A percentile compares a stretch with the other conserved stretches of the same genome.
These are phyloP conservation scores for Sarotherodon lohbergeri DNA, from an alignment of 2,113 vertebrate species.

Conservation along the genomic window DNA sequence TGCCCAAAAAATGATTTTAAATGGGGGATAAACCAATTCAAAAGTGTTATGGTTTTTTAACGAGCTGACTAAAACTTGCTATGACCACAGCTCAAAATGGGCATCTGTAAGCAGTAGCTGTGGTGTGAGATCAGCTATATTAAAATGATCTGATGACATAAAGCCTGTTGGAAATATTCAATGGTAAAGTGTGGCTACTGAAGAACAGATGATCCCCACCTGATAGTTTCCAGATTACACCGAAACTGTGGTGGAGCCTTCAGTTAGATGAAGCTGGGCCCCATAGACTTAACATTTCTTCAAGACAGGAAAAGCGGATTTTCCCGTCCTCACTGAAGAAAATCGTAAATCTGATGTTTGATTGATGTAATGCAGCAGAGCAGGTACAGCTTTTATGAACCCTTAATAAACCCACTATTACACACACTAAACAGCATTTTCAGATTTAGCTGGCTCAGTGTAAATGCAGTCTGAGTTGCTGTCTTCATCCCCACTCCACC, in stretches of 20 bases:
- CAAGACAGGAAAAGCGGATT: not conserved
- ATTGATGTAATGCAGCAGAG: not conserved
- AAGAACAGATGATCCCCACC: not conserved
- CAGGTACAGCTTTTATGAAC: not conserved
- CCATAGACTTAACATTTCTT: not conserved
- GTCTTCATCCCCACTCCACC: not conserved
- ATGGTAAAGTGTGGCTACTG: not conserved
- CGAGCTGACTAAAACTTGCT: not conserved
- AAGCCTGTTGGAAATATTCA: not conserved
- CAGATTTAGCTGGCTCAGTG: not conserved
- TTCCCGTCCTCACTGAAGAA: not conserved
- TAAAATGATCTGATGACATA: not conserved
- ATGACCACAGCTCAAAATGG: not conserved
- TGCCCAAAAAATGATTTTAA: not conserved
- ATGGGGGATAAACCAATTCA: too few relatives aligned
- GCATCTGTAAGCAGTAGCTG: not conserved
- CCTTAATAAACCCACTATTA: not conserved
- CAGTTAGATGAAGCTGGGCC: not conserved
- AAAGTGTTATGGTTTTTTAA: not conserved
- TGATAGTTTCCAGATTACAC: not conserved
- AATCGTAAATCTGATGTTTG: not conserved
- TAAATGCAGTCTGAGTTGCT: not conserved
- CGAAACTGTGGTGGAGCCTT: not conserved
- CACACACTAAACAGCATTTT: not conserved
- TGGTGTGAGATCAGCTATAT: not conserved